Base-by-base conservation (phyloP, 2,888 invertebrate species). In the Nezara viridula region DNA sequence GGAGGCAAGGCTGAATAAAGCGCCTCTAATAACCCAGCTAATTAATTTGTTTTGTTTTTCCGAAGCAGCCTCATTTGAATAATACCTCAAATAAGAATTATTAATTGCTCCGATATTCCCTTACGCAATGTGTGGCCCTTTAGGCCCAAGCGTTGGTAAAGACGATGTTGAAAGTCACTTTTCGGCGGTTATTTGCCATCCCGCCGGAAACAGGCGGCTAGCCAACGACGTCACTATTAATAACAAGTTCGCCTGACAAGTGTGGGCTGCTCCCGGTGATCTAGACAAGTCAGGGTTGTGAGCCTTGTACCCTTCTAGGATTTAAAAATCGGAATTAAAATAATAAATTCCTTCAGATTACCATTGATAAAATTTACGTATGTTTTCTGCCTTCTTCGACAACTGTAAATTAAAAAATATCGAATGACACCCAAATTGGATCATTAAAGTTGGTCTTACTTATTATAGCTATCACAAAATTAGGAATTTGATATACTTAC, bases 21-120 rank as follows among this genome's bases (percentile, higher is more conserved):
- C 81, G n/a, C 81, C 81, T 44, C 81, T 81, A 81, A 81, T 81
- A 81, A 81, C 44, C 44, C 0, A 44, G 24, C 44, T 81, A 81
- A 81, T 81, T 81, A 81, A 81, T 81, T 81, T 81, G 81, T 81
- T 81, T 81, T 81, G 81, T 81, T 81, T 44, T 77, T 44, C 44
- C 77, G 40, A 10, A 44, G 24, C n/a, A 40, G 24, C 24, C 81
- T 44, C 44, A 81, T 81, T 81, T 81, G 44, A 81, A 81, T 81
- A 81, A 81, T 81, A 81, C 7, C 3, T 44, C 14, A 44, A 81
- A 40, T 81, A 44, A 40, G 44, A 40, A 24, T 81, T 81, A 81
- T 81, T 81, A 81, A 81, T 81, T 44, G 81, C 44, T n/a, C 14
- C 24, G 81, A 24, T 44, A 40, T 81, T 44, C n/a, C n/a, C 12